Percentiles rank a stretch among this genome's conserved stretches.
phyloP scores from a whole-genome alignment of 2,888 invertebrate genomes.

The Lasioglossum lativentre region DNA sequence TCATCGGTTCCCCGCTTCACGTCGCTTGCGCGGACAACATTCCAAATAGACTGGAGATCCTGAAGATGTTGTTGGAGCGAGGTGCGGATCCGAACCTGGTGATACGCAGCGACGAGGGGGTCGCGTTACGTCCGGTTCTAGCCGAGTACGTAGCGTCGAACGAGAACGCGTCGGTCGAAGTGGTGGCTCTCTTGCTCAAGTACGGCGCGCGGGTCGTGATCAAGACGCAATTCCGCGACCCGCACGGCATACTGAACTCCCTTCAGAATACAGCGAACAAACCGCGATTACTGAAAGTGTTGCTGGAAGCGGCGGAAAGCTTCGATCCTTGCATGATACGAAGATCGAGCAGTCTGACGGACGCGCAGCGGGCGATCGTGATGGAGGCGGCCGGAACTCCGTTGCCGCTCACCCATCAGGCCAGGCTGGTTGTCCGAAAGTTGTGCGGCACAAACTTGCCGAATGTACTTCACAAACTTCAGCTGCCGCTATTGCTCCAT shows the following conservation, averaged over 20 bases:
- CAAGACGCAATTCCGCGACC: slow-evolving; percentile 93
- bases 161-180: slow-evolving; percentile 88
- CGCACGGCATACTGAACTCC: slow-evolving; percentile 92
- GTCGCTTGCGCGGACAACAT: slow-evolving; percentile 93
- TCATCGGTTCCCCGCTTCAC: slow-evolving; percentile 93
- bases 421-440: slow-evolving; percentile 87
- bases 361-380: slow-evolving; percentile 88
- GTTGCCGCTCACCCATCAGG: slow-evolving; percentile 88
- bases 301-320: slow-evolving; percentile 91
- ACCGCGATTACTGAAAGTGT: slow-evolving; percentile 87
- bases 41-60: slow-evolving; percentile 88
- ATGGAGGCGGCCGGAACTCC: slow-evolving; percentile 89
- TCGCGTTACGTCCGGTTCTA: slow-evolving; percentile 91
- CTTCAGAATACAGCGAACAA: slow-evolving; percentile 88
- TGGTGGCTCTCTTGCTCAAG: slow-evolving; percentile 89
- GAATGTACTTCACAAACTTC: slow-evolving; percentile 86
- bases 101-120: slow-evolving; percentile 91
- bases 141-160: slow-evolving; percentile 94
- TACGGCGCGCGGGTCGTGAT: slow-evolving; percentile 93
- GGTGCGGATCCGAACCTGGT: slow-evolving; percentile 92
- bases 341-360: slow-evolving; percentile 88
- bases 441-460: slow-evolving; percentile 87
- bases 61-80: slow-evolving; percentile 88
- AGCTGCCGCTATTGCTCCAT: slow-evolving; percentile 88
- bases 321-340: slow-evolving; percentile 93